Evolutionary conservation across 2,113 vertebrate species (phyloP), one percentile per base, ranked within the genome.

Genomic region (Guaruba guarouba): DNA sequence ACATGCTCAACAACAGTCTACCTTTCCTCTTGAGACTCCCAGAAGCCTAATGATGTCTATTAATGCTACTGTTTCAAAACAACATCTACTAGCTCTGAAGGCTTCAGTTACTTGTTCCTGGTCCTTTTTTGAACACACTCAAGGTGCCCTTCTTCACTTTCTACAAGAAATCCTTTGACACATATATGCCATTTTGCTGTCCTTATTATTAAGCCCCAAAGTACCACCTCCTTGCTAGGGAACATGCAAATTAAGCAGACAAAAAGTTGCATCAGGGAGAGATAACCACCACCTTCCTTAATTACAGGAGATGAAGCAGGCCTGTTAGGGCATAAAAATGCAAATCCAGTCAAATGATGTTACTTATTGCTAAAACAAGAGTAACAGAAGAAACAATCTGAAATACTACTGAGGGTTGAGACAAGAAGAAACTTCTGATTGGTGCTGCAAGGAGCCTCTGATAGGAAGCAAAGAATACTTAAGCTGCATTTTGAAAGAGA

Each of bases 241-340:
- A 87, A n/a, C 95, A 96, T 96, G 96, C 95, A 97, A 96, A 97
- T 96, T 95, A 95, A 79, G 33, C 75, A 92, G 87, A 41, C 62
- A 85, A 85, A 86, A 86, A 88, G 6, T 55, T 86, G 66, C 79
- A 86, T 9, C 51, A 93, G 9, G 44, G 73, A 74, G 35, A 86
- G 44, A 93, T 31, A 41, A 87, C 95, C 95, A 92, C 91, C 95
- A 97, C 95, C 94, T 78, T 95, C 52, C 74, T 89, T 43, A 82
- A 66, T 92, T 87, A 95, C 0, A 3, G 39, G 73, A 79, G 64
- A 94, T 74, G 25, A 93, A 95, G 90, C 89, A 86, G 57, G 48
- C 55, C 79, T 84, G 29, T 78, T 85, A 95, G 37, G 68, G 88
- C 64, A 54, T 16, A 61, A 74, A 68, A 70, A 8, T 71, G 39